phyloP scores from a whole-genome alignment of 2,888 invertebrate species.

The Phyto melanocephala region DNA sequence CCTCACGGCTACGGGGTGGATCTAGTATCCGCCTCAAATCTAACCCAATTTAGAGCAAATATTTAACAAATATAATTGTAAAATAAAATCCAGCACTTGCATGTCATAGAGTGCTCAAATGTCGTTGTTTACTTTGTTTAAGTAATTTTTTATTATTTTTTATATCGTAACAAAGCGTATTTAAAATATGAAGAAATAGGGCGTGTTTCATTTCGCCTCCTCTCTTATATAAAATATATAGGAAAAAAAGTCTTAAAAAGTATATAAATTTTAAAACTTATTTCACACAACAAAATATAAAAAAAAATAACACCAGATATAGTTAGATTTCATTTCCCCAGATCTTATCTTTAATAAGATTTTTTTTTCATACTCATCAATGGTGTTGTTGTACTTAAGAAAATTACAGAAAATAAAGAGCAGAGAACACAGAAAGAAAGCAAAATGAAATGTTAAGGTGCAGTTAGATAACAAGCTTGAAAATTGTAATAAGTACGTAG shows the following conservation, averaged over 20 bases:
- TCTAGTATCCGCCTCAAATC: too few species aligned
- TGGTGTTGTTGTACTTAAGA: background rate
- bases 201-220: conserved; percentile 44
- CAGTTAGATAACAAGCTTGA: conserved; percentile 35
- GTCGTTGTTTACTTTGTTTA: background rate
- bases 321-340: conserved; percentile 53
- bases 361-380: background rate
- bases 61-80: too few species aligned
- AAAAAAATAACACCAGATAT: conserved; percentile 21
- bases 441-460: conserved; percentile 32
- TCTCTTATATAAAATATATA: conserved; percentile 14
- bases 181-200: conserved; percentile 16
- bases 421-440: background rate
- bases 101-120: background rate
- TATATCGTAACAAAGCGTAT: background rate
- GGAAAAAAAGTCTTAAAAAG: background rate
- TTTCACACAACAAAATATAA: conserved; percentile 4
- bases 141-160: background rate
- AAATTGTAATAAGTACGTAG: background rate
- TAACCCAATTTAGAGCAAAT: too few species aligned
- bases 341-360: conserved; percentile 55
- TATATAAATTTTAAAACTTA: conserved; percentile 49
- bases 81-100: too few species aligned
- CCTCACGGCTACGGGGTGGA: too few species aligned
- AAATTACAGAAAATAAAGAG: conserved; percentile 21